Evolutionary conservation across 2,797 vertebrate genomes (phyloP), one percentile per base, ranked within the genome.

Genomic region (Poliocrania exsul): DNA sequence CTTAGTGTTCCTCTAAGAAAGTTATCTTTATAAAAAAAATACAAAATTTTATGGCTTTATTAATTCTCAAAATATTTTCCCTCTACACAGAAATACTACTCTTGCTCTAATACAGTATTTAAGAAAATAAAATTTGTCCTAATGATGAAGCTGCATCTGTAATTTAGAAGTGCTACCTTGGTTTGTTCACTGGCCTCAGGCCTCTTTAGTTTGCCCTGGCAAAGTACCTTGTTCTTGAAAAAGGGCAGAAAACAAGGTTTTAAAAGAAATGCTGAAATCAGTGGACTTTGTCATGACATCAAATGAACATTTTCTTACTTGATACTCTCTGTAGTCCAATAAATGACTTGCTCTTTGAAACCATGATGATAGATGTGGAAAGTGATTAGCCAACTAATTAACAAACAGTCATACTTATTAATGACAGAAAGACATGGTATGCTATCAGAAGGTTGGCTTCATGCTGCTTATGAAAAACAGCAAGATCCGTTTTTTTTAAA

Each of bases 321-420:
- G 17, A 23, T 86, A 38, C 42, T 87, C 13, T 92, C 73, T 57
- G 38, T 19, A n/a, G 58, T 26, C 44, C 74, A 46, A 0, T 47
- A 58, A 90, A 56, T 46, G 4, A 24, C 42, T 87, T 62, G 33
- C 24, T 81, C 56, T 88, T 89, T 92, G 89, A 84, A 95, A 88
- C 2, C 0, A 6, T 35, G 65, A 40, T 78, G 66, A 81, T 88
- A 81, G 92, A 90, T 92, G 58, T 62, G 51, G 67, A 62, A 73
- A 67, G 33, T 82, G 78, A 94, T 94, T 89, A 95, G 49, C 49
- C 71, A 85, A 17, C 44, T 93, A 93, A 95, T 95, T 94, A 95
- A 91, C 87, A 92, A 81, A 54, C 37, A 14, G 0, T 95, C 53
- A 13, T 49, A 85, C 26, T 92, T 95, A 85, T 5, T 92, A 87